Base-by-base conservation (phyloP, 2,797 vertebrate genomes). In the Squalus acanthias region DNA sequence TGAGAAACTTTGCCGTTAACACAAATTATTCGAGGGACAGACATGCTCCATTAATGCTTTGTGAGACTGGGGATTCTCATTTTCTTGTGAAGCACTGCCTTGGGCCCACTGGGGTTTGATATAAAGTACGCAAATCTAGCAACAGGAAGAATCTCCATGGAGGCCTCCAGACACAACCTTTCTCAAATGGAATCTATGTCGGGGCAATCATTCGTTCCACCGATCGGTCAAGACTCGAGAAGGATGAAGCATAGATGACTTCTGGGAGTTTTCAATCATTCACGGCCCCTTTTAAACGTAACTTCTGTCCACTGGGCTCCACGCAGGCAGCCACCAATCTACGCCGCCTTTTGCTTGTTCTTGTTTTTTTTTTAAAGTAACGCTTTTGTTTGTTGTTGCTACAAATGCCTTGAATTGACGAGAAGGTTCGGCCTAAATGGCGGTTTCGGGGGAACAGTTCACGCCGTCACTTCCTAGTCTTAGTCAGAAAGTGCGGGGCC, bases 1-100 rank as follows among this genome's bases (percentile, higher is more conserved):
- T 95, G 94, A 95, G 50, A 57, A 33, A 76, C 70, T 53, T 95
- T 57, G 70, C 94, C 26, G 70, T 74, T 72, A 60, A 76, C 69
- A 95, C 70, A 95, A 95, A 95, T 95, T 33, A 76, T 95, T 76
- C 13, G 70, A 95, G 94, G 70, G 63, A 95, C 93, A 95, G 94
- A 95, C 10, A 1, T 50, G 93, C 65, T 69, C 67, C 65, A 95
- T 95, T 95, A 95, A 53, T 76, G 94, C 94, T 95, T 95, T 76
- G 46, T 57, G 70, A 95, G 94, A 95, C 24, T 50, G 69, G 94
- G 67, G 76, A 74, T 72, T 95, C 94, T 60, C 46, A 76, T 95
- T 60, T 74, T 95, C 94, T 57, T 76, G 70, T 95, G 50, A 95
- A 60, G 70, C 72, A 33, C 70, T 95, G 94, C 70, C 94, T 76